phyloP scores from a whole-genome alignment of 2,113 vertebrate genomes.

The Caloenas nicobarica region DNA sequence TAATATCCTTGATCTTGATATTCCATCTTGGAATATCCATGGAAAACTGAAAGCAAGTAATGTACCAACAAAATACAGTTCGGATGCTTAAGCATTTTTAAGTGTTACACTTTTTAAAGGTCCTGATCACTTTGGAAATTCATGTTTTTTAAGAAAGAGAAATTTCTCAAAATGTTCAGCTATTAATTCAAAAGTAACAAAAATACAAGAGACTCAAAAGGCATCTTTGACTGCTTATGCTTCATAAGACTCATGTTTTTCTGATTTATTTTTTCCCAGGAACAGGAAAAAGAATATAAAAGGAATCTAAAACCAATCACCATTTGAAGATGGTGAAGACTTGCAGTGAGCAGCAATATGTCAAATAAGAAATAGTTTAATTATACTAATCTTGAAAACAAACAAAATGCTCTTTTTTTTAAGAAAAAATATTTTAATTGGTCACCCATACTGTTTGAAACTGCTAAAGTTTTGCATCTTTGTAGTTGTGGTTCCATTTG shows the following conservation, averaged over 20 bases:
- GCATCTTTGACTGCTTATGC: not conserved
- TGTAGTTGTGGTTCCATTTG: not conserved
- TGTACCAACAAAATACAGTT: not conserved
- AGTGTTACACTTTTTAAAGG: not conserved
- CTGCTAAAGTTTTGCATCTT: not conserved
- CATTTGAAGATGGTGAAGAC: not conserved
- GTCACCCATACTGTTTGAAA: not conserved
- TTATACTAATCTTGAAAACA: not conserved
- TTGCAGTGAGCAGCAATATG: not conserved
- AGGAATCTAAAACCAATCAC: not conserved
- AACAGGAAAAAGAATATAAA: not conserved
- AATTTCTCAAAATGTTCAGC: not conserved
- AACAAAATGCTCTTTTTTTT: not conserved
- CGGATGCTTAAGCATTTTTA: not conserved
- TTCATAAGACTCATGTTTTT: not conserved
- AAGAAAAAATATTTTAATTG: not conserved
- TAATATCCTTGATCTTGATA: not conserved
- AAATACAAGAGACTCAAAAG: not conserved
- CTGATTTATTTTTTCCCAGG: not conserved
- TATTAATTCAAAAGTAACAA: constrained; percentile 6
- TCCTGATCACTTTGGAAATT: not conserved
- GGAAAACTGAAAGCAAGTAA: not conserved
- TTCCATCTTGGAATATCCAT: not conserved
- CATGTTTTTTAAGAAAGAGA: not conserved
- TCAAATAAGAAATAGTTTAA: not conserved